phyloP scores from a whole-genome alignment of 2,888 invertebrate species.

The Zygothrica quintamaculata region DNA sequence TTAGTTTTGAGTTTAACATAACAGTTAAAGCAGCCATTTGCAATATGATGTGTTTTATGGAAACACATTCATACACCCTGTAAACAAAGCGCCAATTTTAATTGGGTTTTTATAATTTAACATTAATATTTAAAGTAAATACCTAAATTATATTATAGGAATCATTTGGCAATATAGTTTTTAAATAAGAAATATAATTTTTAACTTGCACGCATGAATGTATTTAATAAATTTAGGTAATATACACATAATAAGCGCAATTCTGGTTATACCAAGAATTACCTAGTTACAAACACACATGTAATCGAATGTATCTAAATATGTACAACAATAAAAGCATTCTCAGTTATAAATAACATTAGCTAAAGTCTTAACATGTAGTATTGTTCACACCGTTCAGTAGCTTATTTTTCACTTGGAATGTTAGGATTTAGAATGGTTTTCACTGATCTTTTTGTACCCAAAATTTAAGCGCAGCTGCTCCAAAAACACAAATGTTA shows the following conservation, averaged over 20 bases:
- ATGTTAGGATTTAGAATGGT: conserved; percentile 53
- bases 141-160: not conserved
- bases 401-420: conserved; percentile 55
- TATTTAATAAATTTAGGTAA: not conserved
- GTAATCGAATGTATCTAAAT: conserved; percentile 8
- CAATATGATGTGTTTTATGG: too few relatives aligned
- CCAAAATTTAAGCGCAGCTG: conserved; percentile 95
- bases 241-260: not conserved
- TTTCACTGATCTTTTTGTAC: conserved; percentile 20
- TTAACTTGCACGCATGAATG: too few relatives aligned
- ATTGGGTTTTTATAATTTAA: too few relatives aligned
- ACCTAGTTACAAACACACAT: not conserved
- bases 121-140: too few relatives aligned
- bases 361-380: conserved; percentile 35
- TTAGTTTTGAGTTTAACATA: too few relatives aligned
- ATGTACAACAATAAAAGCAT: conserved; percentile 58
- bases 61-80: too few relatives aligned
- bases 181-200: conserved; percentile 2
- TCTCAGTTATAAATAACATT: conserved; percentile 34
- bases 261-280: not conserved
- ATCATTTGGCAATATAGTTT: not conserved
- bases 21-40: conserved; percentile 10
- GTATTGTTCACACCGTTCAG: conserved; percentile 20
- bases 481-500: conserved; percentile 98
- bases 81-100: too few relatives aligned